Evolutionary conservation across 2,888 invertebrate species (phyloP).

Genomic region (Synergus umbraculus): DNA sequence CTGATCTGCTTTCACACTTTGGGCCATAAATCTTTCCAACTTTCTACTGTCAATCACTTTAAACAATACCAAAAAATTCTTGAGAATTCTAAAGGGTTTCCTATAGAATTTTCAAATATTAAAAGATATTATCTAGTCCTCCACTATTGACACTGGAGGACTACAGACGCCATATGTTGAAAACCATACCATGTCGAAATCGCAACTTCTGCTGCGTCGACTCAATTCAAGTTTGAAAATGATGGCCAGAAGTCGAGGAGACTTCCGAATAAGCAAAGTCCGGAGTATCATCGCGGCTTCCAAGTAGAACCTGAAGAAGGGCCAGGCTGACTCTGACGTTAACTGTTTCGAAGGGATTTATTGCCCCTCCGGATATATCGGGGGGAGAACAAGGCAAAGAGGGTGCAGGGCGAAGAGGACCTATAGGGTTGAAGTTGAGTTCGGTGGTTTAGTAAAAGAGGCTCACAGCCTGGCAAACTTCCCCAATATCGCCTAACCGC

Average conservation of each 20-base stretch:
- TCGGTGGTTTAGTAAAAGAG: slow-evolving; percentile 53
- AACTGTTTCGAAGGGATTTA: slow-evolving; percentile 73
- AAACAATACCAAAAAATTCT: no score
- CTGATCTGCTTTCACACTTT: not conserved
- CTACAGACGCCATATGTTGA: slow-evolving; percentile 14
- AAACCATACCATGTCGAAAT: slow-evolving; percentile 22
- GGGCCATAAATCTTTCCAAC: not conserved
- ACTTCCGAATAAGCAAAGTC: slow-evolving; percentile 42
- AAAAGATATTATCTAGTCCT: not conserved
- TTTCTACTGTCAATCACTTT: no score
- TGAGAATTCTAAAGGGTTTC: no score
- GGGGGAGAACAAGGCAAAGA: slow-evolving; percentile 45
- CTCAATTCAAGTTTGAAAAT: slow-evolving; percentile 50
- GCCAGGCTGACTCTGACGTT: slow-evolving; percentile 71
- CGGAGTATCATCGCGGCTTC: slow-evolving; percentile 41
- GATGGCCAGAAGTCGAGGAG: slow-evolving; percentile 48
- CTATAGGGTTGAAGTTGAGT: slow-evolving; percentile 40
- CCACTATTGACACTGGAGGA: not conserved
- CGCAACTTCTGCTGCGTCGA: slow-evolving; percentile 5
- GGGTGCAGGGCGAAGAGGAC: slow-evolving; percentile 38
- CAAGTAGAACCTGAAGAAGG: slow-evolving; percentile 43
- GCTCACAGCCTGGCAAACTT: slow-evolving; percentile 65
- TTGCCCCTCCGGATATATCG: slow-evolving; percentile 68
- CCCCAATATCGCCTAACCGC: slow-evolving; percentile 64
- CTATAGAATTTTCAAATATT: no score